These are phyloP conservation scores for Pseudomyrmex pallidus DNA, from an alignment of 1,140 invertebrate genomes.

Conservation along the genomic window DNA sequence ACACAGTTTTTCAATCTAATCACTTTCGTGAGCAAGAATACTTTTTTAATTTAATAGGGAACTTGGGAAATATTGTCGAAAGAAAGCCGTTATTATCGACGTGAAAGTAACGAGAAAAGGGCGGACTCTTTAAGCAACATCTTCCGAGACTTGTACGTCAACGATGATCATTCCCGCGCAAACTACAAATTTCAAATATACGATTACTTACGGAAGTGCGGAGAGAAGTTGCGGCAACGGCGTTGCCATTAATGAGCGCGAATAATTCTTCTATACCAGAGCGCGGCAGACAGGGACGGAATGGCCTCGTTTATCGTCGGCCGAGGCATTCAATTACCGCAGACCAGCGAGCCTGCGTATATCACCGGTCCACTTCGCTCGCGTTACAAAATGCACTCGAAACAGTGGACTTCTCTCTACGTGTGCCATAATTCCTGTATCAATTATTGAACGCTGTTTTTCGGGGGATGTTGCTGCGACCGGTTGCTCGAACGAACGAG, in stretches of 20 bases:
- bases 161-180: background rate
- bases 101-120: background rate
- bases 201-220: slow-evolving; percentile 11
- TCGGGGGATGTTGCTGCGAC: background rate
- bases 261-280: slow-evolving; percentile 56
- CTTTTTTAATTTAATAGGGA: too few relatives aligned
- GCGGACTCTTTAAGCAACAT: too few relatives aligned
- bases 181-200: background rate
- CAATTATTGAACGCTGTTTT: slow-evolving; percentile 61
- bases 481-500: slow-evolving; percentile 1
- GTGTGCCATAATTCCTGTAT: slow-evolving; percentile 43
- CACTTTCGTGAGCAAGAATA: background rate
- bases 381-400: slow-evolving; percentile 52
- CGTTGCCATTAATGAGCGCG: slow-evolving; percentile 57
- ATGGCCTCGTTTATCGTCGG: slow-evolving; percentile 55
- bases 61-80: too few relatives aligned
- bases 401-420: slow-evolving; percentile 24
- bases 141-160: too few relatives aligned
- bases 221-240: background rate
- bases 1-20: background rate
- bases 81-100: too few relatives aligned
- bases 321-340: slow-evolving; percentile 57
- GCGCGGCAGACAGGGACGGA: background rate
- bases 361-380: slow-evolving; percentile 19
- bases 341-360: slow-evolving; percentile 30